A percentile compares a stretch with the other conserved stretches of the same genome.
These are phyloP conservation scores for Nibea coibor DNA, from an alignment of 2,113 vertebrate genomes.

Conservation along the genomic window DNA sequence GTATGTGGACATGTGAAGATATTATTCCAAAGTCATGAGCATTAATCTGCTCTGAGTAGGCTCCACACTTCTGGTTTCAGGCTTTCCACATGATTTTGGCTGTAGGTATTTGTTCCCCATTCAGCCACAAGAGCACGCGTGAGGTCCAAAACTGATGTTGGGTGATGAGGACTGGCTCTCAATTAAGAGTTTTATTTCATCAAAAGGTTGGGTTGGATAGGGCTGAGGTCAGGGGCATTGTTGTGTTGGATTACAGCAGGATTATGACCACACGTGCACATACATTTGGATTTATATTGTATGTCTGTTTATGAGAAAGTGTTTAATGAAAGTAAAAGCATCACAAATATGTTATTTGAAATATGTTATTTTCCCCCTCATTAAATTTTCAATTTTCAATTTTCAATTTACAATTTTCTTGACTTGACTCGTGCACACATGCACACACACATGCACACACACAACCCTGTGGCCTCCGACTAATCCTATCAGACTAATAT, in stretches of 20 bases:
- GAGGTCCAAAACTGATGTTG: neutral
- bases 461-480: conserved; percentile 40
- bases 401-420: no score
- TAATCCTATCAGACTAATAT: conserved; percentile 65
- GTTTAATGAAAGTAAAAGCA: neutral
- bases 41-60: no score
- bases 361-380: neutral
- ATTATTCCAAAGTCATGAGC: neutral
- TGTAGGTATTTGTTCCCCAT: neutral
- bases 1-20: neutral
- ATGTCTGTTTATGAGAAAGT: neutral
- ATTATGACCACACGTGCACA: neutral
- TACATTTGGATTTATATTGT: neutral
- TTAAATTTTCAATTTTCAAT: no score
- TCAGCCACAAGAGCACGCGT: neutral
- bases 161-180: neutral
- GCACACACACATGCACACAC: conserved; percentile 10
- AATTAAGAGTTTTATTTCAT: neutral
- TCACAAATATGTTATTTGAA: neutral
- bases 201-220: neutral
- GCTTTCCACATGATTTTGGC: neutral
- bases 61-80: neutral
- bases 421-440: conserved; percentile 2
- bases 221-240: neutral
- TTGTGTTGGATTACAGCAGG: neutral